phyloP scores from a whole-genome alignment of 2,113 vertebrate genomes.

The Mesitornis unicolor region DNA sequence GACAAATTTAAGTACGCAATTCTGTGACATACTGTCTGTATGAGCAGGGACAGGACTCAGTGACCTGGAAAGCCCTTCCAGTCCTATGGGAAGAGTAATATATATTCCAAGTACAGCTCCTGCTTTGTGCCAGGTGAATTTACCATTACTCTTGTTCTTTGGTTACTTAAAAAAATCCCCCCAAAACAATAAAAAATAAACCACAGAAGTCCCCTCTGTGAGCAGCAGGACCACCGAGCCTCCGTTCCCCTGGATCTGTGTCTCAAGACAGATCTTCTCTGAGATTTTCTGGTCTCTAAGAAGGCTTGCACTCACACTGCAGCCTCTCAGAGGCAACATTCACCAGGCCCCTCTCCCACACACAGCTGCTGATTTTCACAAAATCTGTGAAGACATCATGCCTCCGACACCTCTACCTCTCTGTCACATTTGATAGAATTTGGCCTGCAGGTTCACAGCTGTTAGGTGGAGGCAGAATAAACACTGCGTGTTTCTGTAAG shows the following conservation, averaged over 20 bases:
- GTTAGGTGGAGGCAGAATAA: constrained; percentile 36
- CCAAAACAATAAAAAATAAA: too few species aligned
- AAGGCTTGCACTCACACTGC: not conserved
- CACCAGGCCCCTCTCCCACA: constrained; percentile 22
- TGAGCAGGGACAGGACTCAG: not conserved
- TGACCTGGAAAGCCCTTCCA: not conserved
- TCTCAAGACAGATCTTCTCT: not conserved
- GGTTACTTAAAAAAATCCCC: not conserved
- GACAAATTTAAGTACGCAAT: not conserved
- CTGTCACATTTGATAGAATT: constrained; percentile 46
- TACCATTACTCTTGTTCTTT: not conserved
- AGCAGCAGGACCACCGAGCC: constrained; percentile 16
- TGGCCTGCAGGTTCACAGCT: constrained; percentile 59
- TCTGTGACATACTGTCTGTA: not conserved
- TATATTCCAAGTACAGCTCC: not conserved
- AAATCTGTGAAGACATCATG: constrained; percentile 23
- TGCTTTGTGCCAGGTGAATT: not conserved
- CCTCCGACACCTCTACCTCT: constrained; percentile 21
- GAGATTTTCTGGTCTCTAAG: not conserved
- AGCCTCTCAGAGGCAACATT: not conserved
- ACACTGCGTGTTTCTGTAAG: not conserved
- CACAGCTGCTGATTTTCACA: constrained; percentile 36
- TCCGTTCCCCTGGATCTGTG: not conserved
- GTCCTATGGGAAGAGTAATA: not conserved
- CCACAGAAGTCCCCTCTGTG: too few species aligned